phyloP scores from a whole-genome alignment of 30 jellyfish, hydroid and myxozoan species.

The Cassiopea xamachana region DNA sequence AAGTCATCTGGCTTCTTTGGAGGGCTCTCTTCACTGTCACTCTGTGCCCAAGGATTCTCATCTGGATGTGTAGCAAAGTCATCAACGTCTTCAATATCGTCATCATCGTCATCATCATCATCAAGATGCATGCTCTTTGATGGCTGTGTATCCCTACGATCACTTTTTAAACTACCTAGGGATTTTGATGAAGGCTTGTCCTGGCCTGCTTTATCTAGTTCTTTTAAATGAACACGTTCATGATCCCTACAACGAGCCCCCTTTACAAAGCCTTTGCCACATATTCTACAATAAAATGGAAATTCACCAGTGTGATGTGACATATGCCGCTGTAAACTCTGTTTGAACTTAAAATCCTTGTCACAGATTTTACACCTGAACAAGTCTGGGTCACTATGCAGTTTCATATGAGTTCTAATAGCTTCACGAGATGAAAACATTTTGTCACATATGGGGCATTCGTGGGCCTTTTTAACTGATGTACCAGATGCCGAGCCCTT shows the following conservation, averaged over 20 bases:
- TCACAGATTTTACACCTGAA: slow-evolving; percentile 72
- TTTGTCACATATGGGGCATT: slow-evolving; percentile 71
- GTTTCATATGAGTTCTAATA: slow-evolving; percentile 67
- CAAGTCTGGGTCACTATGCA: slow-evolving; percentile 70
- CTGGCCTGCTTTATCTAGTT: slow-evolving; percentile 57
- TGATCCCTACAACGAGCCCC: slow-evolving; percentile 79
- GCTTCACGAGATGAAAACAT: slow-evolving; percentile 73
- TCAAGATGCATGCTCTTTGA: slow-evolving; percentile 50
- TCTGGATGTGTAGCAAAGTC: slow-evolving; percentile 67
- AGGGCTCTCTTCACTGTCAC: slow-evolving; percentile 74
- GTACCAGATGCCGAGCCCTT: not conserved
- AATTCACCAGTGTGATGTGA: slow-evolving; percentile 73
- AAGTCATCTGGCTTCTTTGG: slow-evolving; percentile 69
- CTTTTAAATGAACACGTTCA: slow-evolving; percentile 67
- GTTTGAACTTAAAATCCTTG: slow-evolving; percentile 69
- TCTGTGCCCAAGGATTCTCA: slow-evolving; percentile 79
- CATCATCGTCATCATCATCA: slow-evolving; percentile 53
- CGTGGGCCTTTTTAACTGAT: slow-evolving; percentile 45
- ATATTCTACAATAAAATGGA: slow-evolving; percentile 64
- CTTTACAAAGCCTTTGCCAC: slow-evolving; percentile 71
- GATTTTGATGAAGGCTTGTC: slow-evolving; percentile 47
- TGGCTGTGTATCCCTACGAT: slow-evolving; percentile 27
- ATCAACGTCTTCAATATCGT: slow-evolving; percentile 53
- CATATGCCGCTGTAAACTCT: slow-evolving; percentile 73
- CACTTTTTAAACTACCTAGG: slow-evolving; percentile 18